phyloP scores from a whole-genome alignment of 2,113 vertebrate species.

The Mola mola region DNA sequence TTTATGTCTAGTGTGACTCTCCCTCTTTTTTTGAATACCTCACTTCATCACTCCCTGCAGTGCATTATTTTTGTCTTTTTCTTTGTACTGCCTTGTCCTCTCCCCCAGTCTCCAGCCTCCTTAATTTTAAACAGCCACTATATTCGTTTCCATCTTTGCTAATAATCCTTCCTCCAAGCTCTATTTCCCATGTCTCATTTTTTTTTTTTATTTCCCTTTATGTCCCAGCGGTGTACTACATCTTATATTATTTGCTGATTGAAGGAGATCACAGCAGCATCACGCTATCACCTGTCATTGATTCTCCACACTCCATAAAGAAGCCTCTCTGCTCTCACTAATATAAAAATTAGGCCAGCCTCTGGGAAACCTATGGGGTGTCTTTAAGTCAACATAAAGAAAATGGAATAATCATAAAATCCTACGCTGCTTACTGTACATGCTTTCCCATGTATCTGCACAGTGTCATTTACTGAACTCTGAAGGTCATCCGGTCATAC shows the following conservation, averaged over 20 bases:
- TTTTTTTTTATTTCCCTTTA: slow-evolving; percentile 11
- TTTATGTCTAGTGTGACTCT: slow-evolving; percentile 53
- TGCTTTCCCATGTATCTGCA: slow-evolving; percentile 16
- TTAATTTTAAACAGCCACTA: slow-evolving; percentile 5
- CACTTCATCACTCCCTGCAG: slow-evolving; percentile 31
- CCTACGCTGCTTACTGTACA: slow-evolving; percentile 29
- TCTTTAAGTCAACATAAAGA: slow-evolving; percentile 50
- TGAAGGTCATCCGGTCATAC: slow-evolving; percentile 39
- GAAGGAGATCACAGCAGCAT: slow-evolving; percentile 40
- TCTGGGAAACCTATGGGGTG: slow-evolving; percentile 44
- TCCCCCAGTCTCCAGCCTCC: slow-evolving; percentile 11
- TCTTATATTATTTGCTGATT: slow-evolving; percentile 42
- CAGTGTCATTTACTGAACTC: slow-evolving; percentile 14
- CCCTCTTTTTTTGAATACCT: slow-evolving; percentile 49
- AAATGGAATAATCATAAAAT: slow-evolving; percentile 53
- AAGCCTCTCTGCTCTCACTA: slow-evolving; percentile 41
- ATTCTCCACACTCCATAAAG: slow-evolving; percentile 64
- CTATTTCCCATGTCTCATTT: slow-evolving; percentile 11
- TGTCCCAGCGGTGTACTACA: slow-evolving; percentile 7
- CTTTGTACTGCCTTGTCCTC: slow-evolving; percentile 35
- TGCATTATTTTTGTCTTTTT: slow-evolving; percentile 51
- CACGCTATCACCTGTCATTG: slow-evolving; percentile 54
- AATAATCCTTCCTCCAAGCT: slow-evolving; percentile 17
- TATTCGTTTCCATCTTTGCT: slow-evolving; percentile 33
- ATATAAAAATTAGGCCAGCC: slow-evolving; percentile 52